These are phyloP conservation scores for Selene dorsalis DNA, from an alignment of 2,797 vertebrate species.

Conservation along the genomic window DNA sequence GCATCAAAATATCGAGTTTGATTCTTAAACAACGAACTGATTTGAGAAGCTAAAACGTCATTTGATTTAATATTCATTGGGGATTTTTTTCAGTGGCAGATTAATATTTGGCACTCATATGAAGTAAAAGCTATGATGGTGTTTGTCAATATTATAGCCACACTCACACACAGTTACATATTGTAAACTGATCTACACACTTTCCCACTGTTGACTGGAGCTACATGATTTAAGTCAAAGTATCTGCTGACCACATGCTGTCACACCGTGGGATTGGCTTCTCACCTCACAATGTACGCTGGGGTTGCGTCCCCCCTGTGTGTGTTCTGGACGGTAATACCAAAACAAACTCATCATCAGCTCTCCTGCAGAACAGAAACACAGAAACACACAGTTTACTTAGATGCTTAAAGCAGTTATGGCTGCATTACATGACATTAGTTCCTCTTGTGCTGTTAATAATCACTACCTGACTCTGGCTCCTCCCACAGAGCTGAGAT, in stretches of 20 bases:
- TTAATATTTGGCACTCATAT: neutral
- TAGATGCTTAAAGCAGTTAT: neutral
- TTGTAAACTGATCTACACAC: neutral
- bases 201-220: neutral
- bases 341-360: slow-evolving; percentile 99
- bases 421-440: slow-evolving; percentile 4
- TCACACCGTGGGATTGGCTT: neutral
- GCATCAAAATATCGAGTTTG: too few species aligned
- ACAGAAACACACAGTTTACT: slow-evolving; percentile 24
- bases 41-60: too few species aligned
- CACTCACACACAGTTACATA: neutral
- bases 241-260: neutral
- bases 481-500: slow-evolving; percentile 98
- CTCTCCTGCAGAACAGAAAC: slow-evolving; percentile 86
- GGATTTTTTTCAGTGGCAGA: slow-evolving; percentile 4
- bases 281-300: slow-evolving; percentile 96
- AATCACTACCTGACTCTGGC: slow-evolving; percentile 90
- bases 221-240: neutral
- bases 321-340: slow-evolving; percentile 99
- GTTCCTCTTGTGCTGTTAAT: neutral
- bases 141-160: neutral
- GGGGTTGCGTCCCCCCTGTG: slow-evolving; percentile 95
- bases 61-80: neutral
- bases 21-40: too few species aligned
- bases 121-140: too few species aligned